Evolutionary conservation across 2,888 invertebrate species (phyloP).

Genomic region (Cosmorhoe ocellata): DNA sequence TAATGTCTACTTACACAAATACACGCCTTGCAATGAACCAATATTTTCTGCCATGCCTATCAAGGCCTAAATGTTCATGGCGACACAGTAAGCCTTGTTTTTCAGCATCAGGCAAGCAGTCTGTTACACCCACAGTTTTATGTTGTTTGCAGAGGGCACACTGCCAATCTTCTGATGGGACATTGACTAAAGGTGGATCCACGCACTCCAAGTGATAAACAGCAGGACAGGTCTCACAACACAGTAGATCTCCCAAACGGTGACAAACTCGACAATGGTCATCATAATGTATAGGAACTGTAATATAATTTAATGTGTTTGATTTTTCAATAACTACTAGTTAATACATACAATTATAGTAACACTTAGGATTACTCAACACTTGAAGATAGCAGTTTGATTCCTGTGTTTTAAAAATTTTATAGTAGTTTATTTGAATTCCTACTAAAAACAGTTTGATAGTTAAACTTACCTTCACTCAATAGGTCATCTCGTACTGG

Average conservation of each 20-base stretch:
- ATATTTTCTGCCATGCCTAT: conserved; percentile 97
- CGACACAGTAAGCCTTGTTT: conserved; percentile 95
- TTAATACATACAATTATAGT: no score
- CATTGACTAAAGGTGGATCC: conserved; percentile 95
- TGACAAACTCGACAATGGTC: conserved; percentile 97
- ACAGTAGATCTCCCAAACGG: conserved; percentile 95
- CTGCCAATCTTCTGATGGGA: conserved; percentile 98
- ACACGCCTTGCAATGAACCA: conserved; percentile 97
- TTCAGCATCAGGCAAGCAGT: conserved; percentile 95
- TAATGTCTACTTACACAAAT: conserved; percentile 89
- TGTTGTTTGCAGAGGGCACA: conserved; percentile 97
- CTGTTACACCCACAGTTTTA: conserved; percentile 95
- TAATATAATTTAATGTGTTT: conserved; percentile 24
- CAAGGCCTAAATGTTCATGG: conserved; percentile 96
- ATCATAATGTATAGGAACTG: conserved; percentile 93
- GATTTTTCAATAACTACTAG: no score
- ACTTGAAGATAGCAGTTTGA: no score
- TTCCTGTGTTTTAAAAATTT: no score
- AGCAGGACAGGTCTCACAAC: conserved; percentile 99
- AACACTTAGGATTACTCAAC: no score
- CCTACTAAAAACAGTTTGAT: no score
- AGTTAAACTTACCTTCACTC: conserved; percentile 93
- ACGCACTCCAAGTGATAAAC: conserved; percentile 98
- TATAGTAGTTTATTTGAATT: no score
- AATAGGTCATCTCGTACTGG: conserved; percentile 96